These are phyloP conservation scores for Hassar affinis DNA, from an alignment of 2,113 vertebrate species.

Conservation along the genomic window DNA sequence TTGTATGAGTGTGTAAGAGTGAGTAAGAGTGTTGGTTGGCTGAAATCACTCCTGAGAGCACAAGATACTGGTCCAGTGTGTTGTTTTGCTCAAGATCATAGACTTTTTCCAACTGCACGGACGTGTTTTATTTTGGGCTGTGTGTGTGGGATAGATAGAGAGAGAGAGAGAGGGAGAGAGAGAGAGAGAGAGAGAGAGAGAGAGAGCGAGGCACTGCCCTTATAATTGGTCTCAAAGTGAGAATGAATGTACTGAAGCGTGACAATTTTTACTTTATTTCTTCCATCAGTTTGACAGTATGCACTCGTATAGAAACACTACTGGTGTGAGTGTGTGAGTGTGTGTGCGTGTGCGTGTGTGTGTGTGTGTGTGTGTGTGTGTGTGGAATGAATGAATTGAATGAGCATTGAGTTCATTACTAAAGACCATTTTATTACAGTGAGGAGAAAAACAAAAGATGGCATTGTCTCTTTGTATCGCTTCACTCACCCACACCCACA, in stretches of 20 bases:
- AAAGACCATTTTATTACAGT: constrained; percentile 17
- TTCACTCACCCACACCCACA: constrained; percentile 7
- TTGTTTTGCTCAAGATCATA: neutral
- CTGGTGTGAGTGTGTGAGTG: neutral
- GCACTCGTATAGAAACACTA: neutral
- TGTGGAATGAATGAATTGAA: neutral
- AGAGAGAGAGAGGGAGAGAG: neutral
- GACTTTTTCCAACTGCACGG: neutral
- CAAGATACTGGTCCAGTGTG: neutral
- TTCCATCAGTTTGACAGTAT: neutral
- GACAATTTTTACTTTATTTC: neutral
- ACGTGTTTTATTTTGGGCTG: neutral
- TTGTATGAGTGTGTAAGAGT: neutral
- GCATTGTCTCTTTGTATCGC: neutral
- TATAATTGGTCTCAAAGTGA: neutral
- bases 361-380: neutral
- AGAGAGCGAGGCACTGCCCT: neutral
- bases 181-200: neutral
- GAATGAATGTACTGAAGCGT: neutral
- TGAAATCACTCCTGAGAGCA: neutral
- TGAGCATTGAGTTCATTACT: constrained; percentile 37
- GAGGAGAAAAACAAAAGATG: constrained; percentile 9
- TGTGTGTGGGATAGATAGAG: neutral
- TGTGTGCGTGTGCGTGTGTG: neutral
- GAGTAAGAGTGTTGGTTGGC: neutral